These are phyloP conservation scores for Nothobranchius furzeri DNA, from an alignment of 2,113 vertebrate species.

Conservation along the genomic window DNA sequence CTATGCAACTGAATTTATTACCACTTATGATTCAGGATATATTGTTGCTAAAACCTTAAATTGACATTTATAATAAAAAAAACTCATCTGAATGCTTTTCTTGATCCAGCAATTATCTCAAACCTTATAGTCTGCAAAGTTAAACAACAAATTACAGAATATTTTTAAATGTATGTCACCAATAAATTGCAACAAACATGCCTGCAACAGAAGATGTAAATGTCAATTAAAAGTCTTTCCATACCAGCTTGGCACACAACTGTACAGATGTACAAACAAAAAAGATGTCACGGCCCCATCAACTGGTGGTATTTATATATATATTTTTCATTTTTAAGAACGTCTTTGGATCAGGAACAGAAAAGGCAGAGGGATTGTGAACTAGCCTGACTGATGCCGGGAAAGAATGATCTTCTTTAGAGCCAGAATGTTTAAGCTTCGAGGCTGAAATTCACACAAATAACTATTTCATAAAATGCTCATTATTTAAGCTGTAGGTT, in stretches of 20 bases:
- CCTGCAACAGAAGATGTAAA: background rate
- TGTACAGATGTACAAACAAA: conserved; percentile 24
- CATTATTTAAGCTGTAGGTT: conserved; percentile 62
- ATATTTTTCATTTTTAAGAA: background rate
- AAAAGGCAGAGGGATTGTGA: conserved; percentile 34
- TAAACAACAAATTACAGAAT: background rate
- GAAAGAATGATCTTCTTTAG: conserved; percentile 63
- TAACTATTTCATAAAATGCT: conserved; percentile 54
- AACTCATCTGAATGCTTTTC: too few species aligned
- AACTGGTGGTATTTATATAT: background rate
- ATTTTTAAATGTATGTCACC: conserved; percentile 4
- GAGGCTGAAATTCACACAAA: conserved; percentile 52
- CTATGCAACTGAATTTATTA: conserved; percentile 8
- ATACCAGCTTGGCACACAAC: background rate
- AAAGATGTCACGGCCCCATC: conserved; percentile 26
- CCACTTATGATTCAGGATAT: conserved; percentile 7
- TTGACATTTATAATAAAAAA: too few species aligned
- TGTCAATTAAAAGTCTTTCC: background rate
- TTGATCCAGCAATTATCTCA: too few species aligned
- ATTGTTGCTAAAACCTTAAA: too few species aligned
- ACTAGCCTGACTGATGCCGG: conserved; percentile 51
- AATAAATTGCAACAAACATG: background rate
- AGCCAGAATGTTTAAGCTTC: conserved; percentile 50
- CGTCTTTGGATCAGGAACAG: conserved; percentile 35
- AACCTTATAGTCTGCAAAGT: background rate